Evolutionary conservation across 2,888 invertebrate genomes (phyloP).

Genomic region (Drosophila helvetica): DNA sequence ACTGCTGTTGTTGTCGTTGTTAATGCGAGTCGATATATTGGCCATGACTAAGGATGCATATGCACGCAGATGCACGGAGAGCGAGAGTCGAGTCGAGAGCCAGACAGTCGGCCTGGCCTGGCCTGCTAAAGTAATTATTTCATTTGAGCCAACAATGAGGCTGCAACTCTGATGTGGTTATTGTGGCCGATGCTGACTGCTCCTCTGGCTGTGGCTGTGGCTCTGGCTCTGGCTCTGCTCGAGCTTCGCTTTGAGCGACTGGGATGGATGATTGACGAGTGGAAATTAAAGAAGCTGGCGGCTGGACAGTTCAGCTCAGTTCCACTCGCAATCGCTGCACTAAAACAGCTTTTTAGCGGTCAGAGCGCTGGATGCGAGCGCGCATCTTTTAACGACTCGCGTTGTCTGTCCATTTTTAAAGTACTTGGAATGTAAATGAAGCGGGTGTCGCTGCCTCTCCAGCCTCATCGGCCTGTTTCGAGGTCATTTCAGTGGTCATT

Average conservation of each 20-base stretch:
- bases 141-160: slow-evolving; percentile 81
- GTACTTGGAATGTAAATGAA: slow-evolving; percentile 80
- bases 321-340: slow-evolving; percentile 39
- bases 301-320: slow-evolving; percentile 39
- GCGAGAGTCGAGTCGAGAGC: slow-evolving; percentile 2
- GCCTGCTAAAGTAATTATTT: slow-evolving; percentile 80
- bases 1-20: slow-evolving; percentile 59
- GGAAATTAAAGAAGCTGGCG: slow-evolving; percentile 79
- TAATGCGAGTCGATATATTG: slow-evolving; percentile 80
- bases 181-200: neutral
- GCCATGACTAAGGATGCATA: slow-evolving; percentile 75
- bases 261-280: slow-evolving; percentile 80
- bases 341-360: slow-evolving; percentile 10
- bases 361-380: slow-evolving; percentile 50
- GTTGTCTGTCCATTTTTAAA: slow-evolving; percentile 63
- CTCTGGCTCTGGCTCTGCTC: slow-evolving; percentile 28
- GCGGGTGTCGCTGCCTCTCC: slow-evolving; percentile 61
- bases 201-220: slow-evolving; percentile 2
- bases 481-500: slow-evolving; percentile 71
- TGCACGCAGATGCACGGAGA: slow-evolving; percentile 25
- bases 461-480: slow-evolving; percentile 52
- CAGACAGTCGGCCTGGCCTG: slow-evolving; percentile 17
- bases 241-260: slow-evolving; percentile 56
- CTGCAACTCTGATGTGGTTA: slow-evolving; percentile 68
- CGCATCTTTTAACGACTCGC: slow-evolving; percentile 71